Percentiles rank a stretch among this genome's conserved stretches.
Conservation (phyloP, 1,140 invertebrate species). For the Lepidurus apus region DNA sequence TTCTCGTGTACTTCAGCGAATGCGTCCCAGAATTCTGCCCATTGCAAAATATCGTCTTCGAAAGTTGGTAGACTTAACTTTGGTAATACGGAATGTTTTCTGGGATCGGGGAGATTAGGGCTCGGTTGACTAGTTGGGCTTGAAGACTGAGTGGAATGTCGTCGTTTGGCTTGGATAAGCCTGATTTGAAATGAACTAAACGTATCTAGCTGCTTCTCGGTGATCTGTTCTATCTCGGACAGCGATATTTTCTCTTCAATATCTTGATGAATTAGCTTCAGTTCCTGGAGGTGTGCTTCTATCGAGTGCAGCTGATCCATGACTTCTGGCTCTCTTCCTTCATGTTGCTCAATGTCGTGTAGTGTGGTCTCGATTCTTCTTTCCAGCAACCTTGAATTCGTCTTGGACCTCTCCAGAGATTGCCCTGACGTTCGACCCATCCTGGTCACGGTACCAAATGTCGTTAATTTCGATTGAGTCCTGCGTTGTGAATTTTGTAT, state of each 20-base stretch:
- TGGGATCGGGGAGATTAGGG: background rate
- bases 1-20: background rate
- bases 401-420: background rate
- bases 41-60: background rate
- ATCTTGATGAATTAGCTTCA: background rate
- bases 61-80: background rate
- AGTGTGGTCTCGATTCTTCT: background rate
- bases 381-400: background rate
- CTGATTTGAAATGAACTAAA: background rate
- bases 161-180: background rate
- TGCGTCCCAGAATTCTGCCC: conserved; percentile 3
- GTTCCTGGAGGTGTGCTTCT: background rate
- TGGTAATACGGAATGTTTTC: conserved; percentile 1
- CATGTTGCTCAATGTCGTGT: background rate
- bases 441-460: background rate
- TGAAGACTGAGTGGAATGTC: background rate
- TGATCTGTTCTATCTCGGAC: background rate
- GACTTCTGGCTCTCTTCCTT: background rate
- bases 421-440: background rate
- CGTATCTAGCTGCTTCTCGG: background rate
- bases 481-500: background rate
- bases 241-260: background rate
- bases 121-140: background rate
- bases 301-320: background rate
- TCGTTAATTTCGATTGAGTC: background rate